These are phyloP conservation scores for Pseudeuparius sepicola DNA, from an alignment of 2,888 invertebrate genomes.

Conservation along the genomic window DNA sequence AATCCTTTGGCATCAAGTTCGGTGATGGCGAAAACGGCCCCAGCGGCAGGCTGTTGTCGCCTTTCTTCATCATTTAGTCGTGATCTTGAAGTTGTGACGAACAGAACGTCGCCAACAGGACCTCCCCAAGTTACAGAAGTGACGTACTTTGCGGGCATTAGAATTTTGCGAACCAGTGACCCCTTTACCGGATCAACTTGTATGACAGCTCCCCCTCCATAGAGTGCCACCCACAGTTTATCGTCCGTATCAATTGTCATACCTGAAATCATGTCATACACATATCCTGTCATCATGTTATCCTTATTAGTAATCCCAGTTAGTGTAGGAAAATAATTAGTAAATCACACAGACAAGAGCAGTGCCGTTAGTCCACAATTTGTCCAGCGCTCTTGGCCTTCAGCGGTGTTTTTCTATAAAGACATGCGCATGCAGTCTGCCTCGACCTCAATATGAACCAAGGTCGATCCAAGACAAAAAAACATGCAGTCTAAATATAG, in stretches of 20 bases:
- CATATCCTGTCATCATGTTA: too few relatives aligned
- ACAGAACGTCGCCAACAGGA: conserved; percentile 45
- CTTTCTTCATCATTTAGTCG: conserved; percentile 25
- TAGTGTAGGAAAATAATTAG: too few relatives aligned
- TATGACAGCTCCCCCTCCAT: conserved; percentile 51
- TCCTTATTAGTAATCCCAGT: too few relatives aligned
- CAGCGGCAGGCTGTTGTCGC: conserved; percentile 38
- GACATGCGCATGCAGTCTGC: too few relatives aligned
- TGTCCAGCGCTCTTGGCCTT: too few relatives aligned
- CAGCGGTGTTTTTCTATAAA: too few relatives aligned
- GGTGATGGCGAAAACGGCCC: conserved; percentile 35
- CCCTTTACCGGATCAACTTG: conserved; percentile 34
- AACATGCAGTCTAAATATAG: too few relatives aligned
- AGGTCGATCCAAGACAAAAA: too few relatives aligned
- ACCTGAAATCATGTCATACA: too few relatives aligned
- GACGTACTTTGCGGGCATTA: conserved; percentile 44
- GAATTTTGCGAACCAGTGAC: conserved; percentile 28
- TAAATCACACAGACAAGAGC: too few relatives aligned
- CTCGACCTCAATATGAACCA: too few relatives aligned
- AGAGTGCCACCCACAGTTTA: conserved; percentile 66
- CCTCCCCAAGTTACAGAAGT: conserved; percentile 57
- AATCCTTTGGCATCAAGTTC: conserved; percentile 30
- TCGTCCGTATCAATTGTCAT: conserved; percentile 71
- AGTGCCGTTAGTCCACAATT: too few relatives aligned
- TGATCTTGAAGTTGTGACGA: conserved; percentile 45